Base-by-base conservation (phyloP, 2,113 vertebrate species). In the Glareola pratincola region DNA sequence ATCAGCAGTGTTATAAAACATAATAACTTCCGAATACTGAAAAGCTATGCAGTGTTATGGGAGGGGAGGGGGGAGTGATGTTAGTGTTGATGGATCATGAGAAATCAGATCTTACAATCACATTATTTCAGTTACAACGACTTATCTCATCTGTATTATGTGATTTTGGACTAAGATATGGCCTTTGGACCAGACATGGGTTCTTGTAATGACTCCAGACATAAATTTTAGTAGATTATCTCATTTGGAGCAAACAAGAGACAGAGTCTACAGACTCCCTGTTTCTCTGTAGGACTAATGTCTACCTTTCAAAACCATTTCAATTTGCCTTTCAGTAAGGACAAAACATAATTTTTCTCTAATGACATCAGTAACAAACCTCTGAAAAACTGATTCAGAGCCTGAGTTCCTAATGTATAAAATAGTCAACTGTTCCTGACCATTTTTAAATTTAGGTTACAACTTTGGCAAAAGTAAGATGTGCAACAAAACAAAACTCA, bases 141-240 rank as follows among this genome's bases (percentile, higher is more conserved):
- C 62, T 64, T 88, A 22, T 78, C 72, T 92, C 56, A 56, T 94
- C 81, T 69, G 17, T 79, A 77, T 86, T 59, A 90, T 74, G 12
- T 63, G 41, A 23, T 86, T 95, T 93, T 75, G 75, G 71, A 74
- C 59, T 68, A 88, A 85, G 36, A 90, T 60, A 75, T 2, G 15
- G 48, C 69, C 57, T 92, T 92, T 90, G 54, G 72, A 94, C 51
- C n/a, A 93, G 92, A 92, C 41, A 56, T 47, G 34, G 29, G 14
- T 93, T 85, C 72, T 86, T 63, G 23, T 86, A 94, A 93, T 94
- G 75, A 92, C 75, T 92, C 71, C 88, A 90, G 82, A 76, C 75
- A 91, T 88, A 90, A 93, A 94, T 90, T 85, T 82, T 68, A 86
- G 85, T 19, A 59, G 82, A 90, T 96, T 92, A 96, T 80, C 85